Evolutionary conservation across 2,797 vertebrate genomes (phyloP).

Genomic region (Phyllotis vaccarum): DNA sequence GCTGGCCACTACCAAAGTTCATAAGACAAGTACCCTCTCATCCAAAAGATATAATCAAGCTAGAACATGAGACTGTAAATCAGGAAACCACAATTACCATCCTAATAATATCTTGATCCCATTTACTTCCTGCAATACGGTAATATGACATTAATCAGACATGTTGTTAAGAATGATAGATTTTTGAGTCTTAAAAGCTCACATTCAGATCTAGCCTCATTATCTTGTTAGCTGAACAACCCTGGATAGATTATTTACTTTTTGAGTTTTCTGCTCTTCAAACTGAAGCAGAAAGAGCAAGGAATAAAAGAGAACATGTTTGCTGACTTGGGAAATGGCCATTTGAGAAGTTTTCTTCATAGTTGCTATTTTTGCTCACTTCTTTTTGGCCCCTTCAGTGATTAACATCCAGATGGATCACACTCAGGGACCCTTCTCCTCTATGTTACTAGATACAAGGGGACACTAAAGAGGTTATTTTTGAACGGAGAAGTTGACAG

Average conservation of each 20-base stretch:
- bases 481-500: neutral
- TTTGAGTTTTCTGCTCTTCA: neutral
- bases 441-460: neutral
- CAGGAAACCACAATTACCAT: neutral
- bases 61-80: neutral
- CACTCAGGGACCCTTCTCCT: neutral
- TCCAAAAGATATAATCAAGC: slow-evolving; percentile 18
- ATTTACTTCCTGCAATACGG: neutral
- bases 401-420: neutral
- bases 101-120: slow-evolving; percentile 21
- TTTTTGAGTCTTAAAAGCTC: slow-evolving; percentile 41
- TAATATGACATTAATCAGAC: slow-evolving; percentile 33
- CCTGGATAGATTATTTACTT: slow-evolving; percentile 37
- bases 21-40: neutral
- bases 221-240: neutral
- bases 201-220: neutral
- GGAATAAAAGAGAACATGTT: neutral
- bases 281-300: slow-evolving; percentile 34
- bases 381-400: neutral
- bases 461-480: neutral
- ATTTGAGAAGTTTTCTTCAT: neutral
- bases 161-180: neutral
- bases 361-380: neutral
- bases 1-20: slow-evolving; percentile 28
- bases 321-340: neutral